These are phyloP conservation scores for Alviniconcha strummeri DNA, from an alignment of 2,888 invertebrate genomes.

Conservation along the genomic window DNA sequence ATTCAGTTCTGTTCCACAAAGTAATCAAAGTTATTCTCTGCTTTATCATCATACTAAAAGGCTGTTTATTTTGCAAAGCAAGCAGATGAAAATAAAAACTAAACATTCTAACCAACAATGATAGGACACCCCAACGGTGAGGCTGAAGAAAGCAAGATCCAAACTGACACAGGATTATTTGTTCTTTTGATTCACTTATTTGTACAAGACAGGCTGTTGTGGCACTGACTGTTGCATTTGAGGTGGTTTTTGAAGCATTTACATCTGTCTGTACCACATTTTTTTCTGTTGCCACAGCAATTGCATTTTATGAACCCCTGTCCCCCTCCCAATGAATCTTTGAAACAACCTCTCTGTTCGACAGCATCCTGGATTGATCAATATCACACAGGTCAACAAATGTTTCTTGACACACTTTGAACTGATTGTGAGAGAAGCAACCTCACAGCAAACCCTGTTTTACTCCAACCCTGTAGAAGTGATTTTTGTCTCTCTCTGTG, in stretches of 20 bases:
- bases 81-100: no score
- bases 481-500: not conserved
- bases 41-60: no score
- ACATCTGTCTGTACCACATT: slow-evolving; percentile 2
- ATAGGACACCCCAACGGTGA: no score
- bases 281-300: not conserved
- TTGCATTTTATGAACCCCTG: slow-evolving; percentile 20
- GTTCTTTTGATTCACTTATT: not conserved
- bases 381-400: not conserved
- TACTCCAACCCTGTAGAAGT: not conserved
- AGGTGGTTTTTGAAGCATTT: slow-evolving; percentile 5
- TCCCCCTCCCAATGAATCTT: not conserved
- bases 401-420: slow-evolving; percentile 4
- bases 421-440: not conserved
- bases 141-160: no score
- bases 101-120: no score
- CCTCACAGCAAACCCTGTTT: slow-evolving; percentile 27
- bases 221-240: slow-evolving; percentile 11
- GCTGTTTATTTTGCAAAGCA: no score
- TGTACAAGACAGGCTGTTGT: slow-evolving; percentile 6
- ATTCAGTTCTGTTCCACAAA: no score
- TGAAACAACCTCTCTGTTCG: not conserved
- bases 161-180: no score
- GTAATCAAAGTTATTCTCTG: no score
- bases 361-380: not conserved